phyloP scores from a whole-genome alignment of 2,888 invertebrate species.

The Anaspis maculata region DNA sequence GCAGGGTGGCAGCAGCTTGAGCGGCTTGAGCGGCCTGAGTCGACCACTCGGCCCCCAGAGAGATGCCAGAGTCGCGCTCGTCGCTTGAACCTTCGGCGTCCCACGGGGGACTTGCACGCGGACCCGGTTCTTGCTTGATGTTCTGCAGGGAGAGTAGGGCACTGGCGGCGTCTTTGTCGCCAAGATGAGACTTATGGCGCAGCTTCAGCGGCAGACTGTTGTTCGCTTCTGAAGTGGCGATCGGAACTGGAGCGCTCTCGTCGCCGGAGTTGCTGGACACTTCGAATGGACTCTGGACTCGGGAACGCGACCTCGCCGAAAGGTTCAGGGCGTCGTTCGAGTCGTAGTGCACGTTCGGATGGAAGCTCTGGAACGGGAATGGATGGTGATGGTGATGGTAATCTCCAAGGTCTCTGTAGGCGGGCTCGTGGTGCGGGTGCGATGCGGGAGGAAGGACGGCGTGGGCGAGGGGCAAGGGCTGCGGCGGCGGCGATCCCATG shows the following conservation, averaged over 20 bases:
- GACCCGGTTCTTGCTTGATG: constrained; percentile 78
- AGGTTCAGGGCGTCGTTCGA: constrained; percentile 65
- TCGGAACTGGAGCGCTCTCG: constrained; percentile 43
- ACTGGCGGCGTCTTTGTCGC: constrained; percentile 80
- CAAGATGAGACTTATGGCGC: constrained; percentile 83
- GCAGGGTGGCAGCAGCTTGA: constrained; percentile 32
- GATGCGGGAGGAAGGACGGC: constrained; percentile 39
- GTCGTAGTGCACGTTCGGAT: constrained; percentile 38
- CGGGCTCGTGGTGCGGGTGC: constrained; percentile 42
- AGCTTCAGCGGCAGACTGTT: constrained; percentile 83
- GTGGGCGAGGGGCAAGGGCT: constrained; percentile 45
- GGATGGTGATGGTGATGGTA: constrained; percentile 42
- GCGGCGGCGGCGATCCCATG: constrained; percentile 44
- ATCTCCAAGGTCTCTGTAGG: constrained; percentile 44
- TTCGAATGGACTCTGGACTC: constrained; percentile 67
- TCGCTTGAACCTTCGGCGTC: constrained; percentile 86
- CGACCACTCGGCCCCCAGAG: constrained; percentile 64
- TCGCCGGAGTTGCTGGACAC: constrained; percentile 65
- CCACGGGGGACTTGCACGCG: constrained; percentile 74
- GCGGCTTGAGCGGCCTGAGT: constrained; percentile 30
- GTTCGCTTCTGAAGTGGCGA: constrained; percentile 51
- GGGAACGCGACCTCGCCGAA: constrained; percentile 47
- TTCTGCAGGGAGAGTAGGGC: constrained; percentile 75
- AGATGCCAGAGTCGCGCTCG: constrained; percentile 84
- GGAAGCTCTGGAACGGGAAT: constrained; percentile 23